Base-by-base conservation (phyloP, 2,888 invertebrate species). In the Hydroisotoma schaefferi region DNA sequence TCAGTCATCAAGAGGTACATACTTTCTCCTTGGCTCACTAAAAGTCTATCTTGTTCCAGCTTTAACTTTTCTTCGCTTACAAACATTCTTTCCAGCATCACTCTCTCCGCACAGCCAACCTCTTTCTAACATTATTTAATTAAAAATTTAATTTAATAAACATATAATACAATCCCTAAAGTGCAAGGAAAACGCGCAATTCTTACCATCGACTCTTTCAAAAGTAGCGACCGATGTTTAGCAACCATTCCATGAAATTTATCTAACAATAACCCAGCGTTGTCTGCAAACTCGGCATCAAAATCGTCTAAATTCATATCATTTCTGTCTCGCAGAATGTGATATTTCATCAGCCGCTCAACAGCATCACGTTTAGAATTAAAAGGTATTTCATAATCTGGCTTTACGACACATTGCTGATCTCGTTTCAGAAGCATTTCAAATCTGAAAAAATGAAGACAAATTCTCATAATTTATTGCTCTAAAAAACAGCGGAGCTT, bases 141-240 rank as follows among this genome's bases (percentile, higher is more conserved):
- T 18, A 20, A 33, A 8, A 8, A 33, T 33, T 33, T 33, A 33
- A 33, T 33, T 33, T 33, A 15, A 33, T 33, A 33, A 33, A 33
- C 33, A 15, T 8, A 33, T 33, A 33, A 8, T 33, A 33, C 15
- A 15, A 10, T 15, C 33, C 33, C 8, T 10, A 33, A 33, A 33
- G 8, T 15, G 8, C 33, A 33, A 33, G 15, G 15, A 33, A 8
- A 33, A 33, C 8, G n/a, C n/a, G 44, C 26, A 29, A 25, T 20
- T 33, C 53, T 59, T 64, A 72, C 73, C 72, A 66, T 72, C 8
- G 72, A 72, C 47, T 73, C 73, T 52, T 71, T 73, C 33, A 72
- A 57, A 48, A 73, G 48, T 20, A 73, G 51, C 25, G 57, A 63
- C 20, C 69, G 59, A 53, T 72, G 70, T 51, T 73, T 73, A 43